Evolutionary conservation across 2,888 invertebrate genomes (phyloP).

Genomic region (Drosophila mulleri): DNA sequence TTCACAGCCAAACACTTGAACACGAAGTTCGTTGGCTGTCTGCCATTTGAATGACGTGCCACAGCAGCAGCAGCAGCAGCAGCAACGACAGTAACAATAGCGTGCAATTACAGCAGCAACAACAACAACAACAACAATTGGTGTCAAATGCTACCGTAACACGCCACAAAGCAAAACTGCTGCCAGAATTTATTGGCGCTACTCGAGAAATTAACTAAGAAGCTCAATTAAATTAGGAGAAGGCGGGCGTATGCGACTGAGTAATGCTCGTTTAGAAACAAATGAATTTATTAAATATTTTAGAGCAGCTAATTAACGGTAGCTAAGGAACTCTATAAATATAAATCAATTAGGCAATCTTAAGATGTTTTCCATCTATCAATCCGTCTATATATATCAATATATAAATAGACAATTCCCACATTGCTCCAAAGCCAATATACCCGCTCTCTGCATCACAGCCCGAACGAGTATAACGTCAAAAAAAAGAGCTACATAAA

Average conservation of each 20-base stretch:
- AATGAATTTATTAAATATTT: too few species aligned
- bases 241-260: not conserved
- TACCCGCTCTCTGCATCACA: not conserved
- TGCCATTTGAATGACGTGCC: slow-evolving; percentile 81
- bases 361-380: too few species aligned
- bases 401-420: too few species aligned
- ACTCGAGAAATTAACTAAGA: slow-evolving; percentile 57
- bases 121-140: slow-evolving; percentile 67
- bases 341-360: too few species aligned
- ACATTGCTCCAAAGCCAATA: not conserved
- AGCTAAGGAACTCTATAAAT: not conserved
- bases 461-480: not conserved
- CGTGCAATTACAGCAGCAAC: slow-evolving; percentile 71
- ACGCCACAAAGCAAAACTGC: slow-evolving; percentile 50
- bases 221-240: not conserved
- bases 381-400: too few species aligned
- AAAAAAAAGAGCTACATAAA: slow-evolving; percentile 36
- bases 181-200: slow-evolving; percentile 53
- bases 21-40: slow-evolving; percentile 81
- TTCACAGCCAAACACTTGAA: slow-evolving; percentile 64
- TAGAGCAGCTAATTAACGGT: not conserved
- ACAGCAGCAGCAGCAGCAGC: slow-evolving; percentile 47
- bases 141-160: slow-evolving; percentile 78
- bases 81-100: slow-evolving; percentile 53
- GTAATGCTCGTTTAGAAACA: not conserved